Evolutionary conservation across 2,888 invertebrate species (phyloP).

Genomic region (Limnephilus lunatus): DNA sequence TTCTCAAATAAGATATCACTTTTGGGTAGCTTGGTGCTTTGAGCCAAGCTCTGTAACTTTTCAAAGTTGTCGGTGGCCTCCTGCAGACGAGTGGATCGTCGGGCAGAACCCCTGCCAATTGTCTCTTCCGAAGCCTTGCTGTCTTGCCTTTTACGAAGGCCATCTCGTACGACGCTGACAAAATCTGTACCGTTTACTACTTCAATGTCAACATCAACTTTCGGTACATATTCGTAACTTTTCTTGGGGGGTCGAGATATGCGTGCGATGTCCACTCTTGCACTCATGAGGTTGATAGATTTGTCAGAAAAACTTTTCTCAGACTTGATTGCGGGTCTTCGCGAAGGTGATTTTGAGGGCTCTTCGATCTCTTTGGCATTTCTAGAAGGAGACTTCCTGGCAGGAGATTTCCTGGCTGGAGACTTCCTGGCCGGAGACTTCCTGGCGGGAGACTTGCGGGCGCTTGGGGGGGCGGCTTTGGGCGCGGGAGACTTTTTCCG

Average conservation of each 20-base stretch:
- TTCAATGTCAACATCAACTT: conserved; percentile 65
- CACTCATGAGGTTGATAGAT: not conserved
- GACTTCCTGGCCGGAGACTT: conserved; percentile 76
- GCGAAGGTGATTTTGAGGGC: conserved; percentile 71
- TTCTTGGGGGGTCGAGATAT: conserved; percentile 70
- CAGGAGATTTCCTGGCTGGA: conserved; percentile 71
- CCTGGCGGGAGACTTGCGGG: conserved; percentile 73
- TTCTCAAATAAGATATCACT: conserved; percentile 70
- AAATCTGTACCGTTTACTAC: conserved; percentile 42
- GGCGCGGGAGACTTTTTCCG: conserved; percentile 54
- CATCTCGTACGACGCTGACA: not conserved
- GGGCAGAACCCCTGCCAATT: conserved; percentile 69
- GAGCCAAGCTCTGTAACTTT: conserved; percentile 67
- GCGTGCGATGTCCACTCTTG: conserved; percentile 68
- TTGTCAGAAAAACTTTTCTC: conserved; percentile 62
- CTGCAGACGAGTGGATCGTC: conserved; percentile 72
- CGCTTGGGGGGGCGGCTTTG: conserved; percentile 24
- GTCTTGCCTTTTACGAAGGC: conserved; percentile 69
- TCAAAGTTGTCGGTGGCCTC: conserved; percentile 73
- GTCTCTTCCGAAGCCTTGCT: conserved; percentile 71
- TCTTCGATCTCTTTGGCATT: conserved; percentile 70
- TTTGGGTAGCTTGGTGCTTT: conserved; percentile 58
- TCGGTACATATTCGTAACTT: conserved; percentile 71
- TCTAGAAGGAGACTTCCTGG: conserved; percentile 77
- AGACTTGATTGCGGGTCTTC: conserved; percentile 70